Evolutionary conservation across 2,113 vertebrate species (phyloP), one percentile per base, ranked within the genome.

Genomic region (Phaethon lepturus): DNA sequence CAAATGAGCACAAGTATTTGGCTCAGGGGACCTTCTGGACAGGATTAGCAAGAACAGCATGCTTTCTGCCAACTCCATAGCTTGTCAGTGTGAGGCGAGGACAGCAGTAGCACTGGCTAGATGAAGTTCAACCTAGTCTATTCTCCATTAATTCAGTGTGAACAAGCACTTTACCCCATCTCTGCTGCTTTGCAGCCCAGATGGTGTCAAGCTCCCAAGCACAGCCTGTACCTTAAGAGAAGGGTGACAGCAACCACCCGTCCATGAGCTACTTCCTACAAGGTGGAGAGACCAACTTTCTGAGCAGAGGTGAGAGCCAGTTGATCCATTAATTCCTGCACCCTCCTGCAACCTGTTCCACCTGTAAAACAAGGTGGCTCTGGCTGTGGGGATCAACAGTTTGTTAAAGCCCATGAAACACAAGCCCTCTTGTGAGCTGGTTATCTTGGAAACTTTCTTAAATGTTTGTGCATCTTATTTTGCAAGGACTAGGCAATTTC

Each of bases 181-280:
- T 40, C 78, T 50, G 50, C 64, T 80, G 55, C 80, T 91, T 22
- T 79, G 68, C 50, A 78, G 74, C 66, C 64, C 69, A 19, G 15
- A 9, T 2, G 0, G 0, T 5, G n/a, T 12, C 19, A 4, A 62
- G 47, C 60, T 11, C 67, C 38, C 44, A 35, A 28, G 24, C 35
- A 28, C 20, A 55, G 47, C 44, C 52, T 50, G 56, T 29, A 38
- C 1, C 0, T 19, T 55, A 31, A 60, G 44, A 55, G n/a, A 52
- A 76, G 66, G 52, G 24, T 29, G 58, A 72, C 31, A 50, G 63
- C 29, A 47, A 47, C 9, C 69, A 44, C 52, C 40, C 25, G 10
- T 26, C 52, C 17, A 2, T 42, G 38, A 69, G 44, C 59, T 73
- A 22, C n/a, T 64, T 72, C 40, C 56, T 78, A 47, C 49, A 53